phyloP scores from a whole-genome alignment of 1,140 invertebrate genomes.

The Panulirus ornatus region DNA sequence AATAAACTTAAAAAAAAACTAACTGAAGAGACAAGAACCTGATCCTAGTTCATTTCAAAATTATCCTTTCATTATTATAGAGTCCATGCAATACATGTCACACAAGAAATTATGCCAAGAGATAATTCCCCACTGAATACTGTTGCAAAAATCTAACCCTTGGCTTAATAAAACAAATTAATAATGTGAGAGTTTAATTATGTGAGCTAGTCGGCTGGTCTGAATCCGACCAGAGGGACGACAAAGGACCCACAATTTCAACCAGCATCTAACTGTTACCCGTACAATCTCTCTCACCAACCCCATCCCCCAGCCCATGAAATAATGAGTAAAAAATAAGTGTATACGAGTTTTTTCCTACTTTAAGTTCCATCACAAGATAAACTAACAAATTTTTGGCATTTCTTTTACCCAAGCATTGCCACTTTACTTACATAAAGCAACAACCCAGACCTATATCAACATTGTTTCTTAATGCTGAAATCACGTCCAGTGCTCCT shows the following conservation, averaged over 20 bases:
- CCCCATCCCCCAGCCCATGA: background rate
- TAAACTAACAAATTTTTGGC: background rate
- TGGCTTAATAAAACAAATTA: background rate
- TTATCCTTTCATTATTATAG: background rate
- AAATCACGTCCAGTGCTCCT: background rate
- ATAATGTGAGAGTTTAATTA: conserved; percentile 5
- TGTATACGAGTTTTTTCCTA: background rate
- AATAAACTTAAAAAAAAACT: background rate
- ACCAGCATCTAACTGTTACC: conserved; percentile 5
- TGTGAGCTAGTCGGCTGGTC: background rate
- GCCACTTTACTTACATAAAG: background rate
- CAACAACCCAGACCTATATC: background rate
- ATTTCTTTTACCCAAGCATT: background rate
- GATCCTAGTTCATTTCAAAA: background rate
- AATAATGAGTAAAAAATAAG: background rate
- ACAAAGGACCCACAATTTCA: background rate
- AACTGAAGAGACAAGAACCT: background rate
- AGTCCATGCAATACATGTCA: background rate
- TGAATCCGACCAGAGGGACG: background rate
- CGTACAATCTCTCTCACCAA: background rate
- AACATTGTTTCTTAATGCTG: background rate
- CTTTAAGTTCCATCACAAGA: background rate
- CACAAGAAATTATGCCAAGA: background rate
- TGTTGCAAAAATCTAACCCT: background rate
- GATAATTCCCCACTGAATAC: background rate